Evolutionary conservation across 35 echinoderm and acorn worm species (phyloP).

Genomic region (Apostichopus parvimensis): DNA sequence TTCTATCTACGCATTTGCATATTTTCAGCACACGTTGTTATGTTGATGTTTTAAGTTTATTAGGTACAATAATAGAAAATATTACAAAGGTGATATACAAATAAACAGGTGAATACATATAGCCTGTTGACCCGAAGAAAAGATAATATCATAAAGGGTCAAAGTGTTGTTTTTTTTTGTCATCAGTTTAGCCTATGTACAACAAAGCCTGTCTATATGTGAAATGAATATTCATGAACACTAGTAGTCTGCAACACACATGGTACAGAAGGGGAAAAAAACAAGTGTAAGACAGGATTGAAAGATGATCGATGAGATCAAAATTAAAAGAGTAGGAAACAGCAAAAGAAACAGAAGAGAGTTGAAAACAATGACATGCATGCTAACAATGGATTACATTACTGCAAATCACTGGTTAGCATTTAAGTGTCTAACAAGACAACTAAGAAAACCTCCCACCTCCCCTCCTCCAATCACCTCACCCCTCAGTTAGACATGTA

Average conservation of each 20-base stretch:
- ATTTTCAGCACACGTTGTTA: slow-evolving; percentile 35
- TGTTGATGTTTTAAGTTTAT: slow-evolving; percentile 7
- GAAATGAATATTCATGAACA: not conserved
- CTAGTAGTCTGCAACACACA: not conserved
- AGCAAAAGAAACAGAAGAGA: too few species aligned
- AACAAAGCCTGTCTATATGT: not conserved
- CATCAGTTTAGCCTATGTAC: not conserved
- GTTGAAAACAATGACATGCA: too few species aligned
- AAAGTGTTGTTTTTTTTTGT: not conserved
- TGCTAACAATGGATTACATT: too few species aligned
- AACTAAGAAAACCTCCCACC: too few species aligned
- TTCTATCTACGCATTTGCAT: slow-evolving; percentile 42
- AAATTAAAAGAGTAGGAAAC: too few species aligned
- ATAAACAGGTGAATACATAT: slow-evolving; percentile 18
- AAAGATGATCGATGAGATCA: too few species aligned
- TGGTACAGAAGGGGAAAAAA: not conserved
- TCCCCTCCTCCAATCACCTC: too few species aligned
- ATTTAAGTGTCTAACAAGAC: too few species aligned
- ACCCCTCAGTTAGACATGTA: too few species aligned
- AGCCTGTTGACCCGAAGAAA: not conserved
- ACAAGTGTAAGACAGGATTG: too few species aligned
- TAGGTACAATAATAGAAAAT: slow-evolving; percentile 24
- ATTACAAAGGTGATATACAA: not conserved
- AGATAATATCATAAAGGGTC: not conserved
- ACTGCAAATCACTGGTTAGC: too few species aligned